A percentile compares a stretch with the other conserved stretches of the same genome.
Conservation (phyloP, 2,797 vertebrate genomes). For the Falco rusticolus region DNA sequence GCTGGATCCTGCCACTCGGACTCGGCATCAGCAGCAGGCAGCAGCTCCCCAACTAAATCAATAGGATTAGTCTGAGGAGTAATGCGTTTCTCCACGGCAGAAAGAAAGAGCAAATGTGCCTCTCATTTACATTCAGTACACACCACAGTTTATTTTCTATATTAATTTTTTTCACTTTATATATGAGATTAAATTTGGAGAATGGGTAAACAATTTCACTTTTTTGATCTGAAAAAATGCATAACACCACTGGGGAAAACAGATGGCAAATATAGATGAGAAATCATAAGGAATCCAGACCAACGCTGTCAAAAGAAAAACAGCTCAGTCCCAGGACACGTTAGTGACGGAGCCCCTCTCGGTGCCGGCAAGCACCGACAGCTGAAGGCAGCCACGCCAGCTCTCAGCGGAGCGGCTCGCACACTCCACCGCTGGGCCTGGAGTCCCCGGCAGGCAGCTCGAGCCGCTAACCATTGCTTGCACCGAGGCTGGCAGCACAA, state of each 20-base stretch:
- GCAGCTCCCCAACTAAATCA: conserved; percentile 3
- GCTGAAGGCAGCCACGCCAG: neutral
- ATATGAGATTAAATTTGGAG: conserved; percentile 42
- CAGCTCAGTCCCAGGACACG: neutral
- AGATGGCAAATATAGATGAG: conserved; percentile 32
- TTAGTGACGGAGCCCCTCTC: neutral
- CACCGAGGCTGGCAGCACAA: neutral
- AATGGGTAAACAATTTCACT: conserved; percentile 18
- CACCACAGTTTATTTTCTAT: neutral
- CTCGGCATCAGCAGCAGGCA: neutral
- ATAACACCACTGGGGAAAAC: conserved; percentile 21
- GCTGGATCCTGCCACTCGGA: neutral
- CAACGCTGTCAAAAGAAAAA: neutral
- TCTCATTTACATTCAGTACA: conserved; percentile 22
- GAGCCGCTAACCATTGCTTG: rapidly evolving
- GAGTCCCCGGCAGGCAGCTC: neutral
- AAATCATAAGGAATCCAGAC: conserved; percentile 16
- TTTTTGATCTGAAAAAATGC: neutral
- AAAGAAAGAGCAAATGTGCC: neutral
- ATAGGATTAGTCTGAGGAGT: conserved; percentile 15
- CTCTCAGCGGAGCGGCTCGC: neutral
- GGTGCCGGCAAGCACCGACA: neutral
- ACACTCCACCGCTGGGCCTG: rapidly evolving
- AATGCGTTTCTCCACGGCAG: conserved; percentile 9
- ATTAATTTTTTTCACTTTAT: conserved; percentile 22